phyloP scores from a whole-genome alignment of 2,888 invertebrate species.

The Scaptomyza cyrtandrae region DNA sequence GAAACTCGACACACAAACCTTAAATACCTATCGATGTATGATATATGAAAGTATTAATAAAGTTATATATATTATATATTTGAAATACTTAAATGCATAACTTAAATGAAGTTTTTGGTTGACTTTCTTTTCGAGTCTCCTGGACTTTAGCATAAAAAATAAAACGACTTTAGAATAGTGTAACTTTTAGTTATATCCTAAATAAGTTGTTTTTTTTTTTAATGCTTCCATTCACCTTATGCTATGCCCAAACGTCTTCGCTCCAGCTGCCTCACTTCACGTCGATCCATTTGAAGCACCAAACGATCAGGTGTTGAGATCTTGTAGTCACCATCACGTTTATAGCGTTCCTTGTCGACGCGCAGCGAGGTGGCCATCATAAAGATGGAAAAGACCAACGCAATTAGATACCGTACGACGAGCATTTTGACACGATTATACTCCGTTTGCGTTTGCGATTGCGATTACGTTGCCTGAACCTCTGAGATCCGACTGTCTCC shows the following conservation, averaged over 20 bases:
- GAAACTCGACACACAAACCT: slow-evolving; percentile 12
- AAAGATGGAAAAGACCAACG: slow-evolving; percentile 70
- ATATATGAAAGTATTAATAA: slow-evolving; percentile 52
- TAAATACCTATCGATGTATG: slow-evolving; percentile 47
- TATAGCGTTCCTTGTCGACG: slow-evolving; percentile 49
- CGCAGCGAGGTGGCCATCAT: slow-evolving; percentile 69
- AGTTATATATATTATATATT: slow-evolving; percentile 51
- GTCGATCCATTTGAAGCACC: slow-evolving; percentile 53
- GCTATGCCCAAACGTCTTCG: slow-evolving; percentile 17
- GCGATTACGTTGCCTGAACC: slow-evolving; percentile 17
- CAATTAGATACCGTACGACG: slow-evolving; percentile 67
- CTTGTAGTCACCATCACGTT: slow-evolving; percentile 45
- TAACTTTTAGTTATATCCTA: not conserved
- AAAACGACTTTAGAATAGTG: not conserved
- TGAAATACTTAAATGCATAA: slow-evolving; percentile 28
- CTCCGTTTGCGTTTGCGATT: not conserved
- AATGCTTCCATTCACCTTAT: slow-evolving; percentile 1
- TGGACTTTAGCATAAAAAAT: not conserved
- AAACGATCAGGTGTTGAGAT: slow-evolving; percentile 69
- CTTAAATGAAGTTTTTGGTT: not conserved
- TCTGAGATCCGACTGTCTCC: slow-evolving; percentile 42
- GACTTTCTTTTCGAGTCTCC: not conserved
- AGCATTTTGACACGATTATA: slow-evolving; percentile 49
- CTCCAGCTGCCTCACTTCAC: slow-evolving; percentile 21
- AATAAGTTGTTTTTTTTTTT: not conserved